Evolutionary conservation across 2,888 invertebrate species (phyloP), one percentile per base, ranked within the genome.

Genomic region (Glomeris marginata): DNA sequence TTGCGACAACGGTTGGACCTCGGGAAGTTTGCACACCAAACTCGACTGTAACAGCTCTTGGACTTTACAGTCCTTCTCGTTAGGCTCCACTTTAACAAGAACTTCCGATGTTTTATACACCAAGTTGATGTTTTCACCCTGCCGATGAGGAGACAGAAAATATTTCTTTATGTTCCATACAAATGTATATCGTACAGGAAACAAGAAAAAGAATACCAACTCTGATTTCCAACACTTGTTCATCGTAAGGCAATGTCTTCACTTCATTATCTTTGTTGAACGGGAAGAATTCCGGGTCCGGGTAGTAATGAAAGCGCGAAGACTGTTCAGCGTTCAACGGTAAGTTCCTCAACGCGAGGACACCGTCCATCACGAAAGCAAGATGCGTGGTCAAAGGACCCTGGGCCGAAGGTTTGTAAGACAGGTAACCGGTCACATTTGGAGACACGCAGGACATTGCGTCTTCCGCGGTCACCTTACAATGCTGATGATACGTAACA

Each of bases 331-430:
- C 44, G 0, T 52, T 52, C n/a, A 56, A 41, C 3, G 57, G 52
- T 20, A 59, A 52, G 6, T 58, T 45, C 5, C 50, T 43, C 16
- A 63, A 53, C 1, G 55, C 49, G 10, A 53, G 51, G 3, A 65
- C 66, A 0, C 62, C 65, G 50, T 68, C 68, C 66, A 66, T 63
- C 3, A 57, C 33, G 48, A 67, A 65, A 47, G 56, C 58, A 18
- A 63, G 38, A 42, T 59, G 55, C 4, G 59, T 55, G 44, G 51
- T 51, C 10, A 59, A 51, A 2, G 61, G 58, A 2, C 42, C 55
- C 10, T 44, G 48, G 37, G 59, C 59, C 13, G 18, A 16, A 21
- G 37, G 28, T 58, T 59, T 54, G n/a, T 41, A 49, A 36, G 50
- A 41, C 21, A 35, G 43, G n/a, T 13, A 2, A 6, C 41, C 49